Conservation (phyloP, 2,888 invertebrate genomes). For the Rhagium mordax region DNA sequence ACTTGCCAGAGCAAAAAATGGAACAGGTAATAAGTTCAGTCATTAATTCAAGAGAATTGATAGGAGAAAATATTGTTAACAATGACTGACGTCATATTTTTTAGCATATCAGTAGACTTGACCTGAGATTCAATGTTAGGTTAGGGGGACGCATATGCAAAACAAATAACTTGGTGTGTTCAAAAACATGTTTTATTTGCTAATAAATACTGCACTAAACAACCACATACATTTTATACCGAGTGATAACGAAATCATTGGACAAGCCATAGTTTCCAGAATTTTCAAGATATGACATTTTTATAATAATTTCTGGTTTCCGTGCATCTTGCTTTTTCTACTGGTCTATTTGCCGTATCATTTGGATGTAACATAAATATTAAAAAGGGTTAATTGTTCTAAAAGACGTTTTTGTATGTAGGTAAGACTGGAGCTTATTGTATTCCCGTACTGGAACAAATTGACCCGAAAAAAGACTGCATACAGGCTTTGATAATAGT, state of each 20-base stretch:
- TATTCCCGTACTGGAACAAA: constrained; percentile 98
- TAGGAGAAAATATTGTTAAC: no score
- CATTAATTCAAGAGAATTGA: neutral
- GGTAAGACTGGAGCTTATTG: constrained; percentile 98
- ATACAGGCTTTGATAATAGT: constrained; percentile 99
- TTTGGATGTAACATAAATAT: no score
- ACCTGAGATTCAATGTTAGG: constrained; percentile 47
- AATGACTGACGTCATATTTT: no score
- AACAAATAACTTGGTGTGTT: constrained; percentile 55
- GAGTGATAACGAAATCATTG: no score
- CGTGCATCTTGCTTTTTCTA: no score
- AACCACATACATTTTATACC: constrained; percentile 47
- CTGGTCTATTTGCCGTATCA: no score
- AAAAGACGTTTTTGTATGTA: no score
- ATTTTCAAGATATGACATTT: no score
- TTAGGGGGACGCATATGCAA: constrained; percentile 62
- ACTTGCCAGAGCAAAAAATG: constrained; percentile 98
- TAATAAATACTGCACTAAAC: constrained; percentile 32
- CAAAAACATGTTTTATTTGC: constrained; percentile 31
- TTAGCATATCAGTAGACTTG: constrained; percentile 57
- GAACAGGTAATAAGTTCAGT: constrained; percentile 79
- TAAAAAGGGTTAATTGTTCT: no score
- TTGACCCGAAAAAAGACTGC: constrained; percentile 89
- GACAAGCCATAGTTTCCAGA: no score
- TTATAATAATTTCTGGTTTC: no score